phyloP scores from a whole-genome alignment of 2,797 vertebrate genomes.

The Acridotheres tristis region DNA sequence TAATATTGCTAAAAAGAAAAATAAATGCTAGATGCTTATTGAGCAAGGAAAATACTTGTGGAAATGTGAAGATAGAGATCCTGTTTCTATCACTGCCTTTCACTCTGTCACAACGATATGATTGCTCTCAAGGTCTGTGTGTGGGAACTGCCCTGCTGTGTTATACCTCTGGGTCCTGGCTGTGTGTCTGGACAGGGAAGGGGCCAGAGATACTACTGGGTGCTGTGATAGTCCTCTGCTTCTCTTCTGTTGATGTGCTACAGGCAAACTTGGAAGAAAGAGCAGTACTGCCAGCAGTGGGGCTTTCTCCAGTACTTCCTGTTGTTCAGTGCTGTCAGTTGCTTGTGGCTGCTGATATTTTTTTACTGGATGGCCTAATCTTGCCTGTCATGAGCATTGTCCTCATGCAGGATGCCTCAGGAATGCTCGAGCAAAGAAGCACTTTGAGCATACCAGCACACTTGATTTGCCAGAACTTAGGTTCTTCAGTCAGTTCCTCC shows the following conservation, averaged over 20 bases:
- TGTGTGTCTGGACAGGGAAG: fast-evolving
- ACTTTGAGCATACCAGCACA: background rate
- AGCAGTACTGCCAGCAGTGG: background rate
- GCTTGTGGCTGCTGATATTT: background rate
- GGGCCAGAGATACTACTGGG: fast-evolving
- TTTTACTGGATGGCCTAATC: background rate
- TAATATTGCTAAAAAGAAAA: background rate
- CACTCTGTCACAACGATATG: fast-evolving
- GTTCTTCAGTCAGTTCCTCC: background rate
- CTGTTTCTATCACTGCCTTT: background rate
- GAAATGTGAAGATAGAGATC: background rate
- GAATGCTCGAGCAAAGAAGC: background rate
- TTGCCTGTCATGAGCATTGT: background rate
- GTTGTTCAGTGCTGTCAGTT: background rate
- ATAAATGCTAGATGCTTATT: background rate
- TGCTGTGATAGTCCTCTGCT: background rate
- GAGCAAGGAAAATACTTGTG: background rate
- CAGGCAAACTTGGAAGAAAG: background rate
- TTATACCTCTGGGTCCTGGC: background rate
- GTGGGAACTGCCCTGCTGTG: fast-evolving
- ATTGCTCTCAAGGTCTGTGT: background rate
- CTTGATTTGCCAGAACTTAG: background rate
- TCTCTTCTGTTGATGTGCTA: background rate
- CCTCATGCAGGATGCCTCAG: background rate
- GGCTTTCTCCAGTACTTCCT: background rate